Conservation (phyloP, 2,797 vertebrate genomes). For the Amphiprion clarkii region DNA sequence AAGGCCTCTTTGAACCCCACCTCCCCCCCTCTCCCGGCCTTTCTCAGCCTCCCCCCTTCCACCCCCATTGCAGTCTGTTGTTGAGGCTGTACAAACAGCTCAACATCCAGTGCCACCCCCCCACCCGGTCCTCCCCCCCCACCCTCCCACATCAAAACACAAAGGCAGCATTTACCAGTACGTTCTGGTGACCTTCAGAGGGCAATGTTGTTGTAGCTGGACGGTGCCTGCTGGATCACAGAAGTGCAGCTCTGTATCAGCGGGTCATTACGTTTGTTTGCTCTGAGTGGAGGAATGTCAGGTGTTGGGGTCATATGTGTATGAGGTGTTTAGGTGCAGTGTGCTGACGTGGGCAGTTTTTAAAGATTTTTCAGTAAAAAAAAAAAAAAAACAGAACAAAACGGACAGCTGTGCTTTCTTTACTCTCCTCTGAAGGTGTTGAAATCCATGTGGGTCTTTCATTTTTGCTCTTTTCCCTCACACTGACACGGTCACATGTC, state of each 20-base stretch:
- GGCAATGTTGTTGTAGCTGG: constrained; percentile 83
- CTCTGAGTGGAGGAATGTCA: constrained; percentile 52
- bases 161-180: constrained; percentile 86
- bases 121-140: not conserved
- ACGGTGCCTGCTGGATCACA: constrained; percentile 54
- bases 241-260: constrained; percentile 51
- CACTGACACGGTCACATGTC: constrained; percentile 7
- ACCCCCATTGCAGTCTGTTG: constrained; percentile 57
- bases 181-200: constrained; percentile 87
- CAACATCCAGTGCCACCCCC: constrained; percentile 48
- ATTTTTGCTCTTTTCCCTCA: not conserved
- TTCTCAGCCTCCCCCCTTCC: constrained; percentile 49
- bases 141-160: constrained; percentile 48
- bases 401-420: constrained; percentile 18
- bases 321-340: constrained; percentile 3
- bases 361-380: not conserved
- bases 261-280: constrained; percentile 57
- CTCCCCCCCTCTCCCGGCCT: constrained; percentile 10
- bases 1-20: constrained; percentile 59
- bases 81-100: constrained; percentile 77
- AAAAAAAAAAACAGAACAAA: constrained; percentile 17
- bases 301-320: constrained; percentile 43
- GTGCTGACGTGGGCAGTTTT: constrained; percentile 27
- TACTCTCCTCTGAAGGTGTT: constrained; percentile 14
- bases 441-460: constrained; percentile 9